Evolutionary conservation across 2,797 vertebrate genomes (phyloP).

Genomic region (Cynopterus sphinx): DNA sequence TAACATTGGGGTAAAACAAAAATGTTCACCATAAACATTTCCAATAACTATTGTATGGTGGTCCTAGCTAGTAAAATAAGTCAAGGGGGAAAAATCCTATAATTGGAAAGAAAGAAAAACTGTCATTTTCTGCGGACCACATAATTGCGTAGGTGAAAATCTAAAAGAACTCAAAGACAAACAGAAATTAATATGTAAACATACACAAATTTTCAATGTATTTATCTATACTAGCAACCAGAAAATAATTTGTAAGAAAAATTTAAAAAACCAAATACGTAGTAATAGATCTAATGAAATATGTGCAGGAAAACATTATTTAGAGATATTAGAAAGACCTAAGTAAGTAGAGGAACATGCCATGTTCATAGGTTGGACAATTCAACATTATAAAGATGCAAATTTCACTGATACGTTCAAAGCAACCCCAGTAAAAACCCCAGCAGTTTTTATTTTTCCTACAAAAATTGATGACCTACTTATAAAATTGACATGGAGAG

Average conservation of each 20-base stretch:
- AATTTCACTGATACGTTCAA: background rate
- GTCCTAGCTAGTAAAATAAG: background rate
- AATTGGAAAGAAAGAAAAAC: background rate
- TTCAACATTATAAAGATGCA: background rate
- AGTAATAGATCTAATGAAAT: background rate
- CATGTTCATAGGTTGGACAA: background rate
- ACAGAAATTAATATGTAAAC: background rate
- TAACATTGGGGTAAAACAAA: background rate
- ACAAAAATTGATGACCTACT: background rate
- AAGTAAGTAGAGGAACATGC: background rate
- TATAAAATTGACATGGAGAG: background rate
- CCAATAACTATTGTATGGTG: background rate
- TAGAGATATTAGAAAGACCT: background rate
- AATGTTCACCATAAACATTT: background rate
- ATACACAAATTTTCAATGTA: background rate
- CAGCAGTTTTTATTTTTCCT: background rate
- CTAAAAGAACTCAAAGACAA: background rate
- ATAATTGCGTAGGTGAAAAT: background rate
- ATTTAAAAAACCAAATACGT: background rate
- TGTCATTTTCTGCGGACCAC: background rate
- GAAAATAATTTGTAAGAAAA: background rate
- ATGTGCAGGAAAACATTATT: background rate
- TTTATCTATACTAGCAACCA: background rate
- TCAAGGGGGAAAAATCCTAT: background rate
- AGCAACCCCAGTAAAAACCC: background rate